Base-by-base conservation (phyloP, 2,888 invertebrate species). In the Arctia plantaginis region DNA sequence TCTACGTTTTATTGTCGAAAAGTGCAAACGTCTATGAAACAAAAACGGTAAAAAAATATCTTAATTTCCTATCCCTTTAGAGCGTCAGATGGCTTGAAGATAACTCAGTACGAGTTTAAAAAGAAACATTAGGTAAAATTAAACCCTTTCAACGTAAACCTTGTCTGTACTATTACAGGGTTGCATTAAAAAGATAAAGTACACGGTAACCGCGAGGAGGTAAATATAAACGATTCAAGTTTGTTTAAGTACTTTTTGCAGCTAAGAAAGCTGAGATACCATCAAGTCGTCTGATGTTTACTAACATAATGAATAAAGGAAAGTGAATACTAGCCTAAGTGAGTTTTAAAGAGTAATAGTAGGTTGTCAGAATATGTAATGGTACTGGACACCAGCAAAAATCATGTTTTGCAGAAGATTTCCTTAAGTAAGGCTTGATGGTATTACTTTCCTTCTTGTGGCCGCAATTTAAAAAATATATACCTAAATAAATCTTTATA, bases 1-100 rank as follows among this genome's bases (percentile, higher is more conserved):
- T 86, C 82, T 82, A 84, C 84, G 87, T 90, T 91, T 89, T 92
- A 89, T 91, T 91, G 90, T 88, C 88, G 85, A 86, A 90, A 90
- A 90, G 88, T 90, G 91, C 89, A 90, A 91, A 90, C 90, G 91
- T 91, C 92, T 90, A 91, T 91, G 88, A 89, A 91, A 92, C 86
- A 89, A 86, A 91, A 93, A 91, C 86, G 87, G 88, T 86, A 88
- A 87, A 91, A 91, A 92, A 89, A 82, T 80, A 86, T 89, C 90
- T 92, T 93, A 90, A 93, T 93, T 93, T 93, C 90, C 91, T 89
- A 90, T 89, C 88, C 89, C 87, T 88, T 90, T 86, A 87, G 82
- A 62, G 79, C 79, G 82, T 82, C 85, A 86, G 86, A 88, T 86
- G 84, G 85, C 69, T 77, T 73, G 78, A 76, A 83, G 80, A 85